Conservation (phyloP, 2,888 invertebrate genomes). For the Belgica antarctica region DNA sequence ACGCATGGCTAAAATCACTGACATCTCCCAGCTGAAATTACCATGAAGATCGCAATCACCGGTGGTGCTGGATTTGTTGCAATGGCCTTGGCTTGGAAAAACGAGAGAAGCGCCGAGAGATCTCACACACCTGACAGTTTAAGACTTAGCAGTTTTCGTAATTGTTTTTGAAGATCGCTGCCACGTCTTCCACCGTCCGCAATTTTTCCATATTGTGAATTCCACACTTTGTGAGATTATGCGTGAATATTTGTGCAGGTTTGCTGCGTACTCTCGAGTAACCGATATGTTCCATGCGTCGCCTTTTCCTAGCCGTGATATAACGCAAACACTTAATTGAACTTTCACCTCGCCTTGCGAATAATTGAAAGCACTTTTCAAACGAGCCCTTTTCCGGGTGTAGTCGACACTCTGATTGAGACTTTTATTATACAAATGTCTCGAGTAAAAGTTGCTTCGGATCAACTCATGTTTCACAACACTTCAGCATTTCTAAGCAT, state of each 20-base stretch:
- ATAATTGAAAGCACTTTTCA: constrained; percentile 2
- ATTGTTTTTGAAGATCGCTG: background rate
- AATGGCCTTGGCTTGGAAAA: constrained; percentile 8
- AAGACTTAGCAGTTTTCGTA: no score
- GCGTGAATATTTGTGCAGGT: background rate
- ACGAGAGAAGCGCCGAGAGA: constrained; percentile 17
- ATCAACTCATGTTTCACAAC: no score
- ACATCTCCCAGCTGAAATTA: background rate
- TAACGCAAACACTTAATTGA: constrained; percentile 21
- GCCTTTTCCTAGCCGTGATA: background rate
- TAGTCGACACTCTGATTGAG: background rate
- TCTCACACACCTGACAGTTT: no score
- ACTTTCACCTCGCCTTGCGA: constrained; percentile 30
- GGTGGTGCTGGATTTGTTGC: background rate
- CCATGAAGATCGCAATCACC: constrained; percentile 14
- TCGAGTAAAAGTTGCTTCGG: no score
- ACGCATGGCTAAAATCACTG: background rate
- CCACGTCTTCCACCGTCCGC: background rate
- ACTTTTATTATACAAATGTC: background rate
- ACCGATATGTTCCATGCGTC: background rate
- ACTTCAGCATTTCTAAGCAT: background rate
- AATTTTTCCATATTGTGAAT: background rate
- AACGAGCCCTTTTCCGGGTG: background rate
- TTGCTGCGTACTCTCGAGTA: background rate
- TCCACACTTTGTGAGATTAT: background rate